phyloP scores from a whole-genome alignment of 2,113 vertebrate genomes.

The Cololabis saira region DNA sequence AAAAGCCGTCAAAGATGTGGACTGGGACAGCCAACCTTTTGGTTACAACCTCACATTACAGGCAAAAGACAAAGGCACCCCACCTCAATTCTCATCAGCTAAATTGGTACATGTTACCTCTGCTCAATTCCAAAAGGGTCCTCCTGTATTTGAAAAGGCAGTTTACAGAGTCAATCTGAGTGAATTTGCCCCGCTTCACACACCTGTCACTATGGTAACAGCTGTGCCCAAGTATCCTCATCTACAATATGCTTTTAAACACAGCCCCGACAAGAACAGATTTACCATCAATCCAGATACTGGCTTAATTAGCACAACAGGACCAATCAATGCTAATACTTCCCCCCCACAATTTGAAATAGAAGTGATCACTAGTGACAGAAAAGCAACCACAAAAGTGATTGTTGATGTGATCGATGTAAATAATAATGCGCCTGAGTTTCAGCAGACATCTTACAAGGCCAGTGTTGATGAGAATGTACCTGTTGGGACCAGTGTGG shows the following conservation, averaged over 20 bases:
- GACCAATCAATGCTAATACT: slow-evolving; percentile 86
- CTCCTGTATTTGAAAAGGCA: slow-evolving; percentile 88
- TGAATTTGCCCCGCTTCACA: slow-evolving; percentile 92
- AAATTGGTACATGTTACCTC: slow-evolving; percentile 91
- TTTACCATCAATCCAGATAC: slow-evolving; percentile 90
- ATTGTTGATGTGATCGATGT: slow-evolving; percentile 88
- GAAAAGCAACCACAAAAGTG: slow-evolving; percentile 88
- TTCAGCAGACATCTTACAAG: slow-evolving; percentile 91
- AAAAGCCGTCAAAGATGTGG: slow-evolving; percentile 85
- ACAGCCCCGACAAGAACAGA: slow-evolving; percentile 81
- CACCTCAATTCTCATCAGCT: slow-evolving; percentile 90
- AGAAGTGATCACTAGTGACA: slow-evolving; percentile 89
- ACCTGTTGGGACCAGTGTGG: slow-evolving; percentile 88
- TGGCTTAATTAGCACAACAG: slow-evolving; percentile 91
- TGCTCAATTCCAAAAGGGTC: slow-evolving; percentile 88
- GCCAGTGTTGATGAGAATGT: slow-evolving; percentile 93
- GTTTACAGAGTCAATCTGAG: slow-evolving; percentile 92
- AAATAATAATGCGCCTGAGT: slow-evolving; percentile 93
- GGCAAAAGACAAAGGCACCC: slow-evolving; percentile 95
- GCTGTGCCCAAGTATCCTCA: slow-evolving; percentile 87
- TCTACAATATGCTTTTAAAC: slow-evolving; percentile 88
- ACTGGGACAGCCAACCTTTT: slow-evolving; percentile 92
- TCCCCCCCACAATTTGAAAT: slow-evolving; percentile 86
- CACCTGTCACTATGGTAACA: slow-evolving; percentile 92
- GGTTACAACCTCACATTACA: slow-evolving; percentile 97